Base-by-base conservation (phyloP, 2,113 vertebrate species). In the Burhinus bistriatus region DNA sequence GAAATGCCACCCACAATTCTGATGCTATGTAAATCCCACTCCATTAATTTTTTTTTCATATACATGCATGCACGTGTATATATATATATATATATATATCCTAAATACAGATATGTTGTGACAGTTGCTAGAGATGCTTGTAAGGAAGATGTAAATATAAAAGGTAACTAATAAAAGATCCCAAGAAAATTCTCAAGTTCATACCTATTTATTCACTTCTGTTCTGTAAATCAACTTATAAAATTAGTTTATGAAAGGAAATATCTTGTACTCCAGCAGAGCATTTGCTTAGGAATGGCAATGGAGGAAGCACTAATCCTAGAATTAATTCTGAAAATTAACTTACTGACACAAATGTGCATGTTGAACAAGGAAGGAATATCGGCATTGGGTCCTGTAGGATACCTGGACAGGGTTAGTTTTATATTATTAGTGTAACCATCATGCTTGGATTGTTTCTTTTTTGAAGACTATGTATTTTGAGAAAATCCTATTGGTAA, bases 41-140 rank as follows among this genome's bases (percentile, higher is more conserved):
- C 57, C 38, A 7, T 54, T 34, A 21, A 13, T 34, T 16, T 49
- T 36, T 17, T 30, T 69, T 64, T 52, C 15, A 6, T 38, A 59
- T 42, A 65, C 6, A 20, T n/a, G 16, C 32, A n/a, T 9, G 11
- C 3, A 4, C 9, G 1, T 26, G 2, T 68, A 5, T 57, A 1
- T 49, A 6, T 29, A 42, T 23, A 21, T 49, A 27, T 21, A 40
- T 49, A 6, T 29, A 42, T 23, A 21, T 49, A 27, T 21, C n/a
- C 11, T 59, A 54, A 72, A 47, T 51, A 52, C 11, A 6, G 16
- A 32, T 83, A 32, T 19, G 15, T 49, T 5, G 3, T 18, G 23
- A 34, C 29, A 62, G 27, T 66, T 85, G 21, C 40, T 66, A 32
- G 30, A 81, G 32, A 15, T 29, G 9, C 13, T 57, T 88, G 58